These are phyloP conservation scores for Isoperla grammatica DNA, from an alignment of 2,888 invertebrate genomes.

Conservation along the genomic window DNA sequence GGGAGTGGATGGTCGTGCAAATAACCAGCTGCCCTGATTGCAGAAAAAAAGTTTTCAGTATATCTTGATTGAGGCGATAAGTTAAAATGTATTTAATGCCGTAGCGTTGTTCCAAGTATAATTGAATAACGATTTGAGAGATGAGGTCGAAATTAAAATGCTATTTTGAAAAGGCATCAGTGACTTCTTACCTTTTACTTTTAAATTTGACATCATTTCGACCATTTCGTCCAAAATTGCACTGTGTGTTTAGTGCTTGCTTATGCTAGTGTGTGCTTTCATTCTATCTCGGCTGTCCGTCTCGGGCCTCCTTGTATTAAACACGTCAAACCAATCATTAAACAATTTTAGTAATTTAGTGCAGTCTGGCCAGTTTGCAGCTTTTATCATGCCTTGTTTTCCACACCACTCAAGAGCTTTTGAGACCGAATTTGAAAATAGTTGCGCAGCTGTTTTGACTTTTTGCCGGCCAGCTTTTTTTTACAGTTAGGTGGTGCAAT, in stretches of 20 bases:
- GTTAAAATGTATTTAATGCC: too few relatives aligned
- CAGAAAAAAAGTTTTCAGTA: neutral
- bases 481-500: neutral
- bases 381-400: too few relatives aligned
- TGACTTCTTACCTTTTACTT: neutral
- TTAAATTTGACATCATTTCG: neutral
- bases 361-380: neutral
- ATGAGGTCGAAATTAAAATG: neutral
- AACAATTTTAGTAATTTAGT: neutral
- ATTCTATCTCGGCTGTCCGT: neutral
- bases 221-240: neutral
- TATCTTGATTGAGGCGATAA: too few relatives aligned
- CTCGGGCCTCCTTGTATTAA: neutral
- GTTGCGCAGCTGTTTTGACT: too few relatives aligned
- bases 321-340: neutral
- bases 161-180: neutral
- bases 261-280: neutral
- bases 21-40: neutral
- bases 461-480: too few relatives aligned
- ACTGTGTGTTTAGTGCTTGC: neutral
- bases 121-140: neutral
- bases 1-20: conserved; percentile 1
- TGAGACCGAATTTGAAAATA: too few relatives aligned
- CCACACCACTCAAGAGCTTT: too few relatives aligned
- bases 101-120: too few relatives aligned